Evolutionary conservation across 2,113 vertebrate genomes (phyloP), one percentile per base, ranked within the genome.

Genomic region (Vidua macroura): DNA sequence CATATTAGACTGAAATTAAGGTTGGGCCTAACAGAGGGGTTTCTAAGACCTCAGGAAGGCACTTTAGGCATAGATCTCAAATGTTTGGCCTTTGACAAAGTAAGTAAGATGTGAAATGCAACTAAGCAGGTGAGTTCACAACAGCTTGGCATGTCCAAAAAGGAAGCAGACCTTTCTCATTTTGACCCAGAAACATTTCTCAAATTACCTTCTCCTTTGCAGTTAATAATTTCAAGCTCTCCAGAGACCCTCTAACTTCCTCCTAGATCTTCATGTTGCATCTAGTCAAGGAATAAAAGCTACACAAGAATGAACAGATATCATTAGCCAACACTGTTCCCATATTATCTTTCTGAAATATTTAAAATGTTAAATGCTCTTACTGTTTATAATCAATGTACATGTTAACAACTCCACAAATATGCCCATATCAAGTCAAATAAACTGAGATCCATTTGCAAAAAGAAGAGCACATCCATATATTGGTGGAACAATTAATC

Each of bases 1-100:
- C 4, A 19, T 31, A 48, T 66, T 43, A 85, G 51, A 56, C 28
- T n/a, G 17, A 56, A 78, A 43, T 53, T 30, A 46, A 3, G 4
- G 7, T 11, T 63, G 4, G 1, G 3, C n/a, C 15, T 19, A 51
- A 17, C 6, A 56, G 35, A 60, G 15, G 4, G 3, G 4, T 48
- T 82, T 82, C 39, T 55, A 75, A 79, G 25, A 41, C 3, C n/a
- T 58, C 39, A 58, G 11, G 33, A 86, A 75, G 14, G 5, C 12
- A 37, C 4, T 7, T 82, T 11, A 56, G 33, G 13, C 28, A 4
- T 6, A 60, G 20, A 66, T 46, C 4, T 81, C 15, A 63, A 44
- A 62, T 0, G 3, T 62, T 69, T 35, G 22, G 11, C 69, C 17
- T 35, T 11, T 56, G 23, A 18, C 41, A 59, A 24, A 25, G 9